These are phyloP conservation scores for Staurois parvus DNA, from an alignment of 2,797 vertebrate species.

Conservation along the genomic window DNA sequence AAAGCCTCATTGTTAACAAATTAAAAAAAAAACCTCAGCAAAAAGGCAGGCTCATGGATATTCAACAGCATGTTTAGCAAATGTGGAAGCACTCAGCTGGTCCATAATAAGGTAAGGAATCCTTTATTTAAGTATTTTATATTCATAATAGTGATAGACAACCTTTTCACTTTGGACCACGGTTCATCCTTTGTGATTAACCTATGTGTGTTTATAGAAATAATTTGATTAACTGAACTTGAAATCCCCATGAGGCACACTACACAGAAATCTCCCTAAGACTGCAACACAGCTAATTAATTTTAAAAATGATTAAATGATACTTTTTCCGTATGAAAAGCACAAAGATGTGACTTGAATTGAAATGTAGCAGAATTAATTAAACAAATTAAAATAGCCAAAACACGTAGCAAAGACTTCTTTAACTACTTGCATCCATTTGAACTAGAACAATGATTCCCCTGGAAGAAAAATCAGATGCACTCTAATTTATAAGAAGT, in stretches of 20 bases:
- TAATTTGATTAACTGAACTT: not conserved
- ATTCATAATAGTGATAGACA: not conserved
- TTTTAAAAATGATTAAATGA: not conserved
- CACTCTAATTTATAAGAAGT: too few species aligned
- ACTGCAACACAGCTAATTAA: slow-evolving; percentile 13
- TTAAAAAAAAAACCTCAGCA: not conserved
- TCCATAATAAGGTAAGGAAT: not conserved
- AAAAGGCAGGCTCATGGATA: not conserved
- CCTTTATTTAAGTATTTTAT: not conserved
- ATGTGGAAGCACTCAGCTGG: not conserved
- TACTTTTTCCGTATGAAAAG: slow-evolving; percentile 6
- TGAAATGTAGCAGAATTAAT: not conserved
- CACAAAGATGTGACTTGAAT: slow-evolving; percentile 13
- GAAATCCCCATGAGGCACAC: not conserved
- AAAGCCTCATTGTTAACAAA: too few species aligned
- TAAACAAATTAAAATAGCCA: not conserved
- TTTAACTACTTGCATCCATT: too few species aligned
- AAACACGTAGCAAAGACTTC: not conserved
- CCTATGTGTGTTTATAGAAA: slow-evolving; percentile 8
- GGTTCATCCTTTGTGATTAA: not conserved
- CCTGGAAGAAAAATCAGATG: not conserved
- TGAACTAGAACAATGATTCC: too few species aligned
- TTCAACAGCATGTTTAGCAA: not conserved
- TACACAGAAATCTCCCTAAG: not conserved
- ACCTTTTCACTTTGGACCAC: not conserved